Percentiles rank a stretch among this genome's conserved stretches.
Conservation (phyloP, 2,113 vertebrate species). For the Terrapene triunguis region DNA sequence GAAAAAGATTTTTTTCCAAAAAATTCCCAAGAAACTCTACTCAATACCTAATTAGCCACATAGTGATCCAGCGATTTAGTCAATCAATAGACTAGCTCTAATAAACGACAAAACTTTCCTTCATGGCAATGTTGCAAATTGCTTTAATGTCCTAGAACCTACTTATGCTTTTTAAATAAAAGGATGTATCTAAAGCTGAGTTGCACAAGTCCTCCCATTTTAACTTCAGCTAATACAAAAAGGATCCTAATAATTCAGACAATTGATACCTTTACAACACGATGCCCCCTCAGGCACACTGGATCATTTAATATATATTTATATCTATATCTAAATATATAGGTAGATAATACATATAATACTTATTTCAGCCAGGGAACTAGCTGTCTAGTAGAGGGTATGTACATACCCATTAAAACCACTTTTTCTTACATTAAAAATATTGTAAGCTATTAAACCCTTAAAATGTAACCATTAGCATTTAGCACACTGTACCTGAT, state of each 20-base stretch:
- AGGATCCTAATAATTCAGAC: constrained; percentile 49
- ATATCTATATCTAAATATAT: not conserved
- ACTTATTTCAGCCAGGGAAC: not conserved
- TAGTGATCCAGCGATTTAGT: not conserved
- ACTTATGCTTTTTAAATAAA: not conserved
- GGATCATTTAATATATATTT: not conserved
- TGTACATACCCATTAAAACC: not conserved
- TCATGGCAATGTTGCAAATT: not conserved
- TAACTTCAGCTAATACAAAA: constrained; percentile 44
- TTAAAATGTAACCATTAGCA: constrained; percentile 25
- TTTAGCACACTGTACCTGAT: constrained; percentile 41
- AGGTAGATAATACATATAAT: too few species aligned
- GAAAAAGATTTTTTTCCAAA: not conserved
- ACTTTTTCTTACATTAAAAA: constrained; percentile 50
- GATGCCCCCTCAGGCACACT: constrained; percentile 29
- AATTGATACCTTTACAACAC: constrained; percentile 47
- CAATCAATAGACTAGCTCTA: not conserved
- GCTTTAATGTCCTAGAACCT: not conserved
- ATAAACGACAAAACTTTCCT: not conserved
- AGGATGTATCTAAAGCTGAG: constrained; percentile 19
- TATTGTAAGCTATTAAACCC: constrained; percentile 47
- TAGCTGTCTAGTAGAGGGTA: constrained; percentile 1
- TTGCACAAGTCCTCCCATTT: constrained; percentile 29
- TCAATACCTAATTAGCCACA: not conserved
- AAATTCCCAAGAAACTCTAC: not conserved